Conservation (phyloP, 1,140 invertebrate species). For the Drosophila lacteicornis region DNA sequence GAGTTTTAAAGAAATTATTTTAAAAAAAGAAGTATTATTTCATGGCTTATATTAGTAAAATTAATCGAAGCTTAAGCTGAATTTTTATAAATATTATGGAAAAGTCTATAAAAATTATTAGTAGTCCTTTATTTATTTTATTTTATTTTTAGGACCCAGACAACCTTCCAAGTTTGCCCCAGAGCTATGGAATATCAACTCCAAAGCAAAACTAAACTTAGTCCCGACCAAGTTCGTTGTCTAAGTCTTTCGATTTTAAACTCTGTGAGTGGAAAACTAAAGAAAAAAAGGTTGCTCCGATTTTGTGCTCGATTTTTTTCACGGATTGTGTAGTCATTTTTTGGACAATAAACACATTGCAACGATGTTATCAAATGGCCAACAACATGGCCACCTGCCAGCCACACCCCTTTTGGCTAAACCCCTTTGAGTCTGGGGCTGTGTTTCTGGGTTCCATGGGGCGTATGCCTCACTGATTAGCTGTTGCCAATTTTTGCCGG, state of each 20-base stretch:
- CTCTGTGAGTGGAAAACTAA: conserved; percentile 39
- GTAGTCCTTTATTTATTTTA: too few relatives aligned
- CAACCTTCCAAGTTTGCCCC: neutral
- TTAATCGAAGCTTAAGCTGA: too few relatives aligned
- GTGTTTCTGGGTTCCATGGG: conserved; percentile 34
- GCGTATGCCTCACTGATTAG: conserved; percentile 76
- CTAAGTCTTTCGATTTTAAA: conserved; percentile 76
- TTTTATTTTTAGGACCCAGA: too few relatives aligned
- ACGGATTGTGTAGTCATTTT: conserved; percentile 74
- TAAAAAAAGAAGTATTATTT: neutral
- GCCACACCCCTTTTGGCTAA: conserved; percentile 64
- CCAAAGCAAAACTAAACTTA: conserved; percentile 7
- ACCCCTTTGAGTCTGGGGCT: conserved; percentile 2
- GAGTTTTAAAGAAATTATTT: neutral
- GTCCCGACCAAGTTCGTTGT: conserved; percentile 61
- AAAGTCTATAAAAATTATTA: too few relatives aligned
- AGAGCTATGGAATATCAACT: neutral
- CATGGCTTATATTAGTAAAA: too few relatives aligned
- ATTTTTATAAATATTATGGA: too few relatives aligned
- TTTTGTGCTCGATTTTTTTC: conserved; percentile 47
- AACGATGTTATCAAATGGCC: conserved; percentile 76
- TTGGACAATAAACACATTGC: conserved; percentile 79
- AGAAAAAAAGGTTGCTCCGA: conserved; percentile 55
- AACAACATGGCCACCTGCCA: conserved; percentile 69
- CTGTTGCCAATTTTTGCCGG: conserved; percentile 77